Percentiles rank a stretch among this genome's conserved stretches.
Evolutionary conservation across 2,113 vertebrate species (phyloP).

Genomic region (Lampris incognitus): DNA sequence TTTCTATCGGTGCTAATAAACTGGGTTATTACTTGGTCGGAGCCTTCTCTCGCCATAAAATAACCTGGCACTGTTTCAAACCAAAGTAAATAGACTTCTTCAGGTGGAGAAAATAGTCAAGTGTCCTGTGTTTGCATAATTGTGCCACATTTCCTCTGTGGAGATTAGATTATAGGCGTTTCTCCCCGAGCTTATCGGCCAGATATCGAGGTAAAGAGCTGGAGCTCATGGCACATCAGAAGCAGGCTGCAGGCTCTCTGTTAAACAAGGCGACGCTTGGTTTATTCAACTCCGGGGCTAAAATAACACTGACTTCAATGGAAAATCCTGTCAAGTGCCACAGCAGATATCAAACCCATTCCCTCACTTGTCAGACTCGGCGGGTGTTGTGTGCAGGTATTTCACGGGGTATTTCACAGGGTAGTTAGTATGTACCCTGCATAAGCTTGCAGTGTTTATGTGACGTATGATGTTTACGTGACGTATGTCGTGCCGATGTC

Average conservation of each 20-base stretch:
- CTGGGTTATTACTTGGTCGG: not conserved
- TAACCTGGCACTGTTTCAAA: not conserved
- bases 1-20: not conserved
- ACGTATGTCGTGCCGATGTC: too few species aligned
- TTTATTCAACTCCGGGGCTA: not conserved
- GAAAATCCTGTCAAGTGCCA: slow-evolving; percentile 33
- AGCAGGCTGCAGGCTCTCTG: slow-evolving; percentile 27
- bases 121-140: slow-evolving; percentile 42
- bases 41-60: too few species aligned
- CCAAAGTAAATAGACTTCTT: slow-evolving; percentile 10
- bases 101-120: slow-evolving; percentile 21
- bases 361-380: slow-evolving; percentile 37
- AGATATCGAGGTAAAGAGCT: slow-evolving; percentile 32
- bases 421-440: not conserved
- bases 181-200: slow-evolving; percentile 26
- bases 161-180: slow-evolving; percentile 47
- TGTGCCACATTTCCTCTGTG: slow-evolving; percentile 43
- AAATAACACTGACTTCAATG: slow-evolving; percentile 39
- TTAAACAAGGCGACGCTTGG: slow-evolving; percentile 31
- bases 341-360: slow-evolving; percentile 18
- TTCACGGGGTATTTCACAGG: not conserved
- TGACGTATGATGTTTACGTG: not conserved
- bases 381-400: not conserved
- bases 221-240: not conserved
- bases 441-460: not conserved